Percentiles rank a stretch among this genome's conserved stretches.
phyloP scores from a whole-genome alignment of 2,113 vertebrate species.

The Glaucidium brasilianum region DNA sequence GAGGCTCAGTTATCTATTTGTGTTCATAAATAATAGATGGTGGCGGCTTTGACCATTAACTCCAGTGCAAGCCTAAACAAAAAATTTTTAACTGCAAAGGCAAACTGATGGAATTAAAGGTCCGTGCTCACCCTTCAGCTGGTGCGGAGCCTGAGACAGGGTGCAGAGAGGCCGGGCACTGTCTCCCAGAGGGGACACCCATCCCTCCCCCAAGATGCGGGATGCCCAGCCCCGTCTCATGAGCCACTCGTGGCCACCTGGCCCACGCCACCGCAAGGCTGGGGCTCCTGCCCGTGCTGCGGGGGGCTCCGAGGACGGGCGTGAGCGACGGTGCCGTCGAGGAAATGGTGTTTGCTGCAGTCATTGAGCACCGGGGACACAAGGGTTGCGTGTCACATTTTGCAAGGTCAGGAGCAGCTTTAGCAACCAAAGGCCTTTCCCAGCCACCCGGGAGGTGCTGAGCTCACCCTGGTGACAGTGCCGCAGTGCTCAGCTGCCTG shows the following conservation, averaged over 20 bases:
- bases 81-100: background rate
- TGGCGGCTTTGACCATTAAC: slow-evolving; percentile 6
- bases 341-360: background rate
- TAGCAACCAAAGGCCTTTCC: background rate
- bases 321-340: background rate
- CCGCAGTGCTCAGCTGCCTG: rapidly evolving
- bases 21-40: slow-evolving; percentile 20
- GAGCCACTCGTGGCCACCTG: background rate
- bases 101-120: background rate
- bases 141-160: background rate
- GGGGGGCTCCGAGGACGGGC: background rate
- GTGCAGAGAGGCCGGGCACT: background rate
- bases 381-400: background rate
- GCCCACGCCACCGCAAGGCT: rapidly evolving
- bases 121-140: rapidly evolving
- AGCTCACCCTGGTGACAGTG: background rate
- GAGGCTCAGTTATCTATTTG: background rate
- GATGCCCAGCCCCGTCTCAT: background rate
- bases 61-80: background rate
- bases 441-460: background rate
- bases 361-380: rapidly evolving
- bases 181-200: background rate
- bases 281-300: background rate
- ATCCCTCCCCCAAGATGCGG: rapidly evolving
- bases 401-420: background rate